These are phyloP conservation scores for Lepidurus packardi DNA, from an alignment of 1,140 invertebrate genomes.

Conservation along the genomic window DNA sequence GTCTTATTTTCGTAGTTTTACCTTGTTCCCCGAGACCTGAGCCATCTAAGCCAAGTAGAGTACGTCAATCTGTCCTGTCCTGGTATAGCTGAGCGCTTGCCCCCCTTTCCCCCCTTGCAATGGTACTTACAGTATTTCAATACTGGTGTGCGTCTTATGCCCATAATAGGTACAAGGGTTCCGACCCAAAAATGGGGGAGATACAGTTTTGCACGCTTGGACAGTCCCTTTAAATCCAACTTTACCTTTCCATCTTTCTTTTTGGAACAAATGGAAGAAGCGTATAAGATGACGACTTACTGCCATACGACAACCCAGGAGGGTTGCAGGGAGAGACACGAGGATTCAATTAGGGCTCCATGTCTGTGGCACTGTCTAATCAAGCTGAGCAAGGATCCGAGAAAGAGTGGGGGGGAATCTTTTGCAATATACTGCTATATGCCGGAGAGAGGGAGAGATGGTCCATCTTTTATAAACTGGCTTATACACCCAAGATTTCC, in stretches of 20 bases:
- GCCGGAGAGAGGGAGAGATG: not conserved
- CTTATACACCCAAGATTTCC: not conserved
- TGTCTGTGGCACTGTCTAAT: constrained; percentile 6
- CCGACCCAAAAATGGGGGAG: not conserved
- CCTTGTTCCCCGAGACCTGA: not conserved
- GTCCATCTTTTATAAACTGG: not conserved
- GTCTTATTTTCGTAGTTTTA: not conserved
- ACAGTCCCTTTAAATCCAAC: not conserved
- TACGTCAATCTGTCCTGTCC: not conserved
- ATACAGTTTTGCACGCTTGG: not conserved
- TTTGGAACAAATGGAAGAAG: not conserved
- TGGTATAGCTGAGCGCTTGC: not conserved
- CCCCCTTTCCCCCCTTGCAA: not conserved
- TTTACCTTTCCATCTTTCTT: not conserved
- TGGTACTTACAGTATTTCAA: not conserved
- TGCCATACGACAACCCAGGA: not conserved
- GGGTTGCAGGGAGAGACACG: not conserved
- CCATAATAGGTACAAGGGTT: constrained; percentile 6
- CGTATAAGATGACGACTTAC: constrained; percentile 12
- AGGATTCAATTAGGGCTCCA: constrained; percentile 18
- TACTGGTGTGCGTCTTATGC: constrained; percentile 1
- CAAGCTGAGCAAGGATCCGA: not conserved
- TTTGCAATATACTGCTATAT: constrained; percentile 7
- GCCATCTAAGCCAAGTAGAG: not conserved
- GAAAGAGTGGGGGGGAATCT: not conserved